Percentiles rank a stretch among this genome's conserved stretches.
phyloP scores from a whole-genome alignment of 2,888 invertebrate genomes.

The Orthosia incerta region DNA sequence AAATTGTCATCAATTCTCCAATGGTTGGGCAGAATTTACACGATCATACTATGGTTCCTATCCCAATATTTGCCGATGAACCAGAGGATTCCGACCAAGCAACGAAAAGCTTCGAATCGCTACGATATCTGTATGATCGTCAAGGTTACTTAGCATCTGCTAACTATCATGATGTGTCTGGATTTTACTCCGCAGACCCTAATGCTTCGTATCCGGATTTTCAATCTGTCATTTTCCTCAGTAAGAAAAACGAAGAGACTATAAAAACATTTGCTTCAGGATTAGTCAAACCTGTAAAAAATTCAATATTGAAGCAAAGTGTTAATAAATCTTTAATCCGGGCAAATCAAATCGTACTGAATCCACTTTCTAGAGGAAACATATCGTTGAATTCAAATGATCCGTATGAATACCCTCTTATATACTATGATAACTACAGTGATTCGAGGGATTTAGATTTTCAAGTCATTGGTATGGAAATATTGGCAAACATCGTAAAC shows the following conservation, averaged over 20 bases:
- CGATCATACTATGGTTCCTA: too few relatives aligned
- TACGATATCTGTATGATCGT: too few relatives aligned
- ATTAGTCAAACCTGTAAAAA: constrained; percentile 41
- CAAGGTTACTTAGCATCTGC: too few relatives aligned
- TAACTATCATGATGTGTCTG: background rate
- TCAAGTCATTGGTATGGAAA: constrained; percentile 36
- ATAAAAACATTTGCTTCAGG: constrained; percentile 33
- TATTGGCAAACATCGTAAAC: constrained; percentile 28
- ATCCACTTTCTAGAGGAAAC: constrained; percentile 51
- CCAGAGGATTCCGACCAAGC: too few relatives aligned
- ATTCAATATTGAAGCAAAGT: constrained; percentile 49
- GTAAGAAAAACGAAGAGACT: constrained; percentile 10
- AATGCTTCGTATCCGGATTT: constrained; percentile 39
- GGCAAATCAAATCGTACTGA: constrained; percentile 8
- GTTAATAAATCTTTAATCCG: constrained; percentile 38
- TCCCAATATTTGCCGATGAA: too few relatives aligned
- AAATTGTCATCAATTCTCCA: too few relatives aligned
- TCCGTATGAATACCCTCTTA: constrained; percentile 75
- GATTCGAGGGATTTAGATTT: constrained; percentile 52
- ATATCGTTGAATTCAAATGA: constrained; percentile 55
- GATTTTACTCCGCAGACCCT: constrained; percentile 36
- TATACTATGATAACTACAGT: constrained; percentile 48
- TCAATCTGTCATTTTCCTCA: constrained; percentile 6
- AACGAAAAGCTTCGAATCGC: too few relatives aligned
- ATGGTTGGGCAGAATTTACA: too few relatives aligned